phyloP scores from a whole-genome alignment of 2,113 vertebrate species.

The Mastomys coucha region DNA sequence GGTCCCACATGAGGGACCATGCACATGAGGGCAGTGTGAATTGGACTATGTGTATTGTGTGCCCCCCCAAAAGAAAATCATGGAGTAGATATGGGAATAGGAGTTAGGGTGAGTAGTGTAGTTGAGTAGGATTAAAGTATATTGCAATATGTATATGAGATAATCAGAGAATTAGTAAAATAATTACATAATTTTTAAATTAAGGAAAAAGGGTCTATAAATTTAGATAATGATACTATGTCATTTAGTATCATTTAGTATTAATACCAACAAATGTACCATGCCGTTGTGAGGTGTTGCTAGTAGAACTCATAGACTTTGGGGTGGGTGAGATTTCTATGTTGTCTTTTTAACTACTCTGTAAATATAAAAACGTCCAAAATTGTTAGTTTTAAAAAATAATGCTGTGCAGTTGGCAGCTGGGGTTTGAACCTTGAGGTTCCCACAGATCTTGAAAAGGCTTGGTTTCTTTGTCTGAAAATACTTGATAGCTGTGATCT shows the following conservation, averaged over 20 bases:
- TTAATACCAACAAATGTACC: not conserved
- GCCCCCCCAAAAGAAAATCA: too few relatives aligned
- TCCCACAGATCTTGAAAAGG: not conserved
- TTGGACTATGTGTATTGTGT: not conserved
- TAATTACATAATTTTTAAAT: not conserved
- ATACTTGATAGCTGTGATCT: not conserved
- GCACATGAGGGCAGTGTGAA: not conserved
- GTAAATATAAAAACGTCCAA: not conserved
- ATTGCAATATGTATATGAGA: not conserved
- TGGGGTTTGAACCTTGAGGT: not conserved
- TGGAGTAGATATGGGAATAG: not conserved
- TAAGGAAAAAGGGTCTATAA: not conserved
- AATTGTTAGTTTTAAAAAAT: not conserved
- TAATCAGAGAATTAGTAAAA: not conserved
- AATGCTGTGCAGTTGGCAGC: not conserved
- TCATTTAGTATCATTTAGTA: not conserved
- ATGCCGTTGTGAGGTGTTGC: not conserved
- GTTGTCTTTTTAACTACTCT: not conserved
- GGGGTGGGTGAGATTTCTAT: not conserved
- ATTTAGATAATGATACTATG: not conserved
- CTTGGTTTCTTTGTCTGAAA: not conserved
- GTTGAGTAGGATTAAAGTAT: not conserved
- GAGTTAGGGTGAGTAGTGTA: not conserved
- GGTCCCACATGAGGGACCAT: not conserved
- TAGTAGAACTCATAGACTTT: not conserved